A percentile compares a stretch with the other conserved stretches of the same genome.
phyloP scores from a whole-genome alignment of 2,888 invertebrate species.

The Ornithoptera alexandrae region DNA sequence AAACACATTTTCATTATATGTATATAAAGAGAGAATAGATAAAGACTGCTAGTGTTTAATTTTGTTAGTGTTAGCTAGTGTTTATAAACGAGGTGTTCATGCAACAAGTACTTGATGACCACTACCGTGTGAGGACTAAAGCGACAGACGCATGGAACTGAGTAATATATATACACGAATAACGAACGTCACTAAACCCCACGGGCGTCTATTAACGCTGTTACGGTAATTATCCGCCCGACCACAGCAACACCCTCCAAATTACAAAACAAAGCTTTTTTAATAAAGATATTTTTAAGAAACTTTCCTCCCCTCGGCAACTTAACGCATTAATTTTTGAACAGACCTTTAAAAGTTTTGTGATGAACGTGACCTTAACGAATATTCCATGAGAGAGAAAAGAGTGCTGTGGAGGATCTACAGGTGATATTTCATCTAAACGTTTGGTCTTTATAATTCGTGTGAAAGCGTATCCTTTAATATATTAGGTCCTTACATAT shows the following conservation, averaged over 20 bases:
- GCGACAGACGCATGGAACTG: too few relatives aligned
- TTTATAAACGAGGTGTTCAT: too few relatives aligned
- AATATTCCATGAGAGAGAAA: neutral
- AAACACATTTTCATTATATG: too few relatives aligned
- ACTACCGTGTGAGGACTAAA: too few relatives aligned
- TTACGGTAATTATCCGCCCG: conserved; percentile 68
- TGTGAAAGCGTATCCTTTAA: too few relatives aligned
- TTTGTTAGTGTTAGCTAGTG: too few relatives aligned
- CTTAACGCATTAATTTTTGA: conserved; percentile 12
- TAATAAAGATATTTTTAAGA: conserved; percentile 60
- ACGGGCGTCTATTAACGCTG: conserved; percentile 62
- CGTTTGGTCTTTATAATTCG: too few relatives aligned
- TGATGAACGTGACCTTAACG: neutral
- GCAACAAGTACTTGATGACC: too few relatives aligned
- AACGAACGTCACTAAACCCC: conserved; percentile 37
- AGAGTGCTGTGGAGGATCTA: neutral
- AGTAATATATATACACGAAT: neutral
- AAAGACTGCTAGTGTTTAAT: too few relatives aligned
- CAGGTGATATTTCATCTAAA: too few relatives aligned
- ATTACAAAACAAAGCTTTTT: conserved; percentile 72
- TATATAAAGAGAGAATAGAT: too few relatives aligned
- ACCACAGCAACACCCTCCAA: conserved; percentile 53
- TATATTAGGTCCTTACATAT: too few relatives aligned
- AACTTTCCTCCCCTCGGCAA: neutral
- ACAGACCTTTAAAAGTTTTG: conserved; percentile 5